Evolutionary conservation across 1,140 invertebrate species (phyloP).

Genomic region (Neodiprion virginianus): DNA sequence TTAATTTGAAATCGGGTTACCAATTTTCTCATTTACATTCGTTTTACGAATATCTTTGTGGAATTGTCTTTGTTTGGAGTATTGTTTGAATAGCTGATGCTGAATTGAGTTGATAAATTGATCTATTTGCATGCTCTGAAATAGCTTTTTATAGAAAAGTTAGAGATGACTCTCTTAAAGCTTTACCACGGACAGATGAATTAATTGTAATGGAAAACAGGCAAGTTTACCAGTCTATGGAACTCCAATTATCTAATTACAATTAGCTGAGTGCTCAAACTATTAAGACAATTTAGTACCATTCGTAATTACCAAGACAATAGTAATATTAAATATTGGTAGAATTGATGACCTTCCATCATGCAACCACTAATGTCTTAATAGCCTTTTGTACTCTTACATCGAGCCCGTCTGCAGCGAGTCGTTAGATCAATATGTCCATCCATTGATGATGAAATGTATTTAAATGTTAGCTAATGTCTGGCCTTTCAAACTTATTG

Average conservation of each 20-base stretch:
- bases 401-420: not conserved
- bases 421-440: not conserved
- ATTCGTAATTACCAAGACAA: constrained; percentile 8
- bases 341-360: not conserved
- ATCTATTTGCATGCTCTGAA: too few relatives aligned
- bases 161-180: not conserved
- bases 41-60: too few relatives aligned
- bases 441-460: not conserved
- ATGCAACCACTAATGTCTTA: constrained; percentile 8
- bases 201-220: not conserved
- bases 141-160: too few relatives aligned
- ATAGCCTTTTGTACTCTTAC: constrained; percentile 11
- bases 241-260: constrained; percentile 5
- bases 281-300: not conserved
- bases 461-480: not conserved
- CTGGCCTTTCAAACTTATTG: not conserved
- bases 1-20: too few relatives aligned
- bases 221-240: not conserved
- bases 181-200: not conserved
- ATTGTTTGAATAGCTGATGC: too few relatives aligned
- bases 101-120: too few relatives aligned
- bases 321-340: constrained; percentile 12
- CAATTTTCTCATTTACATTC: too few relatives aligned
- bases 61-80: too few relatives aligned
- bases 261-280: not conserved